These are phyloP conservation scores for Pyrrhosoma nymphula DNA, from an alignment of 2,888 invertebrate species.

Conservation along the genomic window DNA sequence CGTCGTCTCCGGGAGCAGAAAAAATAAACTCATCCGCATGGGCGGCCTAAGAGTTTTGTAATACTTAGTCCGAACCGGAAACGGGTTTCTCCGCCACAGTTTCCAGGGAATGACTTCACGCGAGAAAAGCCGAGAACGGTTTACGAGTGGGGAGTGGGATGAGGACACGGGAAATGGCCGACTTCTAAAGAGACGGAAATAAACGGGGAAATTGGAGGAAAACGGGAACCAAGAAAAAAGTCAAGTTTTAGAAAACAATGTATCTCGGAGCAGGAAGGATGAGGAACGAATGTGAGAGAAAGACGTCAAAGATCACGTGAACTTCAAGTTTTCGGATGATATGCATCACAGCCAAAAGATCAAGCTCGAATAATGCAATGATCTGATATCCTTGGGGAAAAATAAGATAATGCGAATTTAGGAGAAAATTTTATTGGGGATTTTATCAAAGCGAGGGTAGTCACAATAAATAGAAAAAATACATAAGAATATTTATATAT, in stretches of 20 bases:
- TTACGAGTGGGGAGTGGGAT: background rate
- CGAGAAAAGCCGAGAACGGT: background rate
- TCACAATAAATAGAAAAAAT: too few relatives aligned
- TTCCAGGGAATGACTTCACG: background rate
- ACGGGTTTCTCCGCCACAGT: background rate
- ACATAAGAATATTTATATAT: too few relatives aligned
- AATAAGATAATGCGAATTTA: too few relatives aligned
- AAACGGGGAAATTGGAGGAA: background rate
- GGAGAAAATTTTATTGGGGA: too few relatives aligned
- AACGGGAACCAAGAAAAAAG: background rate
- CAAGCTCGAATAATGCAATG: too few relatives aligned
- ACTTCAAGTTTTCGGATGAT: background rate
- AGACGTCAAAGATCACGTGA: background rate
- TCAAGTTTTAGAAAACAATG: background rate
- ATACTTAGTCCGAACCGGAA: background rate
- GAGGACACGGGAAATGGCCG: background rate
- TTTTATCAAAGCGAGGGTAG: too few relatives aligned
- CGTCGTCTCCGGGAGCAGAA: background rate
- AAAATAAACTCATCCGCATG: background rate
- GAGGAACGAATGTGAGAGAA: background rate
- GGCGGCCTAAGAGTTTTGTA: background rate
- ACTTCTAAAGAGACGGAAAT: background rate
- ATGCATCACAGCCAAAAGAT: too few relatives aligned
- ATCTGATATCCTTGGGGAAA: too few relatives aligned
- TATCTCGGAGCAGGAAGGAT: background rate